Evolutionary conservation across 2,797 vertebrate species (phyloP), one percentile per base, ranked within the genome.

Genomic region (Octomys mimax): DNA sequence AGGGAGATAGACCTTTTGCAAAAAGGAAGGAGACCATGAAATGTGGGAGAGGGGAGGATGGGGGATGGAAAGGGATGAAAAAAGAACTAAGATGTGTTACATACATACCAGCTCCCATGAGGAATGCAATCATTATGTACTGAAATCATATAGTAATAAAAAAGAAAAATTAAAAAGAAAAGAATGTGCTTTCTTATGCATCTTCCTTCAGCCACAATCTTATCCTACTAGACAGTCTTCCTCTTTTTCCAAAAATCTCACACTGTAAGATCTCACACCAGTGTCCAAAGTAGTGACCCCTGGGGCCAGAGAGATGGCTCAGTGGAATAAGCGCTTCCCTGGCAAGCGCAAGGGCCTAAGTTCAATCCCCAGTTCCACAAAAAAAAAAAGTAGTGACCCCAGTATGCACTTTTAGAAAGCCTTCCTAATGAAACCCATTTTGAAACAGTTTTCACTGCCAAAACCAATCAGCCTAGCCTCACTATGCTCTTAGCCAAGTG

Each of bases 381-480:
- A 49, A 7, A 49, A 49, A 49, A 49, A 89, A 33, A 96, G 49
- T 91, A 95, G 94, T 82, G 61, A 89, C 5, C 5, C 54, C 21
- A 33, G 79, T 85, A 82, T 52, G 13, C 89, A 87, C 77, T 89
- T 84, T 86, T 70, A 90, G 93, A 92, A 90, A 33, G 13, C 16
- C 79, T 1, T 0, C 24, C 70, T 97, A 73, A 70, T 92, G 46
- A 97, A 87, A 87, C 49, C 2, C 66, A 92, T 89, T 96, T 57
- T 81, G 28, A 91, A 84, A 39, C 62, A 80, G 18, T 89, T 93
- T 95, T 94, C 21, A 87, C 62, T 89, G 57, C 59, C 66, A 96
- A 73, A 11, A 91, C 42, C 77, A 93, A 93, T 49, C 26, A 92
- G 5, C 31, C 66, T 36, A 85, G 16, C 22, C 10, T 96, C 84